Percentiles rank a stretch among this genome's conserved stretches.
Conservation (phyloP, 2,113 vertebrate species). For the Fregata magnificens region DNA sequence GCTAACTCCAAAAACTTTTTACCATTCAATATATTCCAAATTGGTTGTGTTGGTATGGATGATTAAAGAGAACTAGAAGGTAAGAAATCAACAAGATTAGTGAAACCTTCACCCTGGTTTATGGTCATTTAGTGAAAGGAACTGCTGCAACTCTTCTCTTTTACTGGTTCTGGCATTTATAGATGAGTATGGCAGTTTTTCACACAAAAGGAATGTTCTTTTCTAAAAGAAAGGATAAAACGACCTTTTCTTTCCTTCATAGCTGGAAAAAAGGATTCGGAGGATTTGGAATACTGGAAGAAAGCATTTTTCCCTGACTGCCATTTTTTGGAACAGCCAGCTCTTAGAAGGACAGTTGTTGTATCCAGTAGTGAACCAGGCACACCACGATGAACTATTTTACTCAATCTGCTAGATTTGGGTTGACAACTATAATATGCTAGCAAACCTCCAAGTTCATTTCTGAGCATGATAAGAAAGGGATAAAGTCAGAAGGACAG, state of each 20-base stretch:
- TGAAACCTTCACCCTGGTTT: neutral
- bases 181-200: neutral
- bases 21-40: neutral
- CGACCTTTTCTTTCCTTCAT: neutral
- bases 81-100: slow-evolving; percentile 7
- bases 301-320: neutral
- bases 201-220: neutral
- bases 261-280: neutral
- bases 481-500: neutral
- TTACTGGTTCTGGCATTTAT: neutral
- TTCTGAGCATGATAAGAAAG: neutral
- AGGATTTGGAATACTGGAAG: neutral
- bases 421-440: neutral
- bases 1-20: neutral
- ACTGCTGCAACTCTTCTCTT: slow-evolving; percentile 4
- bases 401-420: neutral
- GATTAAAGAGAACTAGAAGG: neutral
- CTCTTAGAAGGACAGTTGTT: neutral
- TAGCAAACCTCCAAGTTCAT: neutral
- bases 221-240: neutral
- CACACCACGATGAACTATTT: neutral
- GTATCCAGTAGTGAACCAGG: neutral
- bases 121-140: neutral
- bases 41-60: neutral
- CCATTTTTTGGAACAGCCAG: neutral